Evolutionary conservation across 2,797 vertebrate species (phyloP), one percentile per base, ranked within the genome.

Genomic region (Malurus leucopterus): DNA sequence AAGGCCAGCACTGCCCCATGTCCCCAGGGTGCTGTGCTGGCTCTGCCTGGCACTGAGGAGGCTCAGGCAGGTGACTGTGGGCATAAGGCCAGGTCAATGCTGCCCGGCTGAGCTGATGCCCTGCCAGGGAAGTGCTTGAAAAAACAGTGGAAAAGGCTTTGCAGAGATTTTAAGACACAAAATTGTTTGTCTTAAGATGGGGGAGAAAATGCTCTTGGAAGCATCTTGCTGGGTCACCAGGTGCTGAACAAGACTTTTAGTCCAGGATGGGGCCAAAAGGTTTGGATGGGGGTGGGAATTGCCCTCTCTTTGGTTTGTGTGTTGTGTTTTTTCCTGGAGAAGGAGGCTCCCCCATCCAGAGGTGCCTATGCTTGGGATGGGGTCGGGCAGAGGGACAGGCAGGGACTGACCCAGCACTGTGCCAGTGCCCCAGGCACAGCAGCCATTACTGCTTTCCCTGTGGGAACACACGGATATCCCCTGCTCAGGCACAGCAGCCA

Each of bases 81-180:
- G 59, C 2, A 0, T 2, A 4, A 11, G 49, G 55, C 41, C 5
- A 6, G 40, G 21, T 6, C 1, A 2, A 46, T 55, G 79, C 58
- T 1, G 4, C 40, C 40, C 0, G 0, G 18, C 38, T 3, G 29
- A 74, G 49, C 61, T 71, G 36, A 2, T 22, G 8, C 2, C 0
- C 51, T 38, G 77, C 59, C 34, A 63, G 41, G 61, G 11, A 22
- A 7, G 44, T 0, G 10, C 23, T 40, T 19, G 59, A 59, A 43
- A 41, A 47, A n/a, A 34, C 0, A 27, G 20, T 20, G 29, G 8
- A 11, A 27, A 34, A 55, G 34, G 8, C 44, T 82, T 30, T 70
- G 53, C 26, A 23, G 77, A 27, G 36, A 9, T 47, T 58, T 46
- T 44, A 59, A 55, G 40, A 18, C 17, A 4, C 0, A 2, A n/a